A percentile compares a stretch with the other conserved stretches of the same genome.
Evolutionary conservation across 2,797 vertebrate genomes (phyloP).

Genomic region (Kryptolebias ocellatus): DNA sequence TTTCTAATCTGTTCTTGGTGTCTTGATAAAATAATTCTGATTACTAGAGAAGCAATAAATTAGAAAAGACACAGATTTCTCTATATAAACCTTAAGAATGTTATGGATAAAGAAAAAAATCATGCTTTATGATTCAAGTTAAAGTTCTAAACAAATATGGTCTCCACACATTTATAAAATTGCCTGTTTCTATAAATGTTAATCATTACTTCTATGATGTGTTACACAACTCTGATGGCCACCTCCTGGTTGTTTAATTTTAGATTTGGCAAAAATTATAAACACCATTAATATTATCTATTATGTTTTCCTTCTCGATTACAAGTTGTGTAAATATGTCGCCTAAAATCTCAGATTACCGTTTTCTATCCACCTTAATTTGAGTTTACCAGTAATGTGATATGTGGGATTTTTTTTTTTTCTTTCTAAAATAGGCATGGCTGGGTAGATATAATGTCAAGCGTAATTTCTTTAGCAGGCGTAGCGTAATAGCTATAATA

Average conservation of each 20-base stretch:
- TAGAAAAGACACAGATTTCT: not conserved
- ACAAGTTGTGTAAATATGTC: slow-evolving; percentile 5
- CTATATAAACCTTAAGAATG: not conserved
- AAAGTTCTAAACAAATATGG: not conserved
- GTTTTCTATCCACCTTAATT: slow-evolving; percentile 21
- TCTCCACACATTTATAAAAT: not conserved
- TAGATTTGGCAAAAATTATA: not conserved
- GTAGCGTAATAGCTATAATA: slow-evolving; percentile 61
- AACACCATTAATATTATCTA: not conserved
- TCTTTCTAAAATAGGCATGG: slow-evolving; percentile 52
- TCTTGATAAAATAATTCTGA: not conserved
- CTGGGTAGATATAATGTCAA: slow-evolving; percentile 44
- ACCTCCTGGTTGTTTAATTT: not conserved
- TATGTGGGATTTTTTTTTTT: slow-evolving; percentile 47
- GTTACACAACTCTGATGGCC: not conserved
- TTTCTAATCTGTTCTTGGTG: not conserved
- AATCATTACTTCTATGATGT: not conserved
- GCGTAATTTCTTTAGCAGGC: slow-evolving; percentile 66
- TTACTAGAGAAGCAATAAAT: not conserved
- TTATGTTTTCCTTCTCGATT: not conserved
- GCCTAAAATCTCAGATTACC: slow-evolving; percentile 10
- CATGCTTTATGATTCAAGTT: not conserved
- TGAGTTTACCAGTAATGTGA: slow-evolving; percentile 30
- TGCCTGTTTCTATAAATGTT: not conserved
- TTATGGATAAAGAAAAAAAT: not conserved